Conservation (phyloP, 2,113 vertebrate genomes). For the Brachyhypopomus gauderio region DNA sequence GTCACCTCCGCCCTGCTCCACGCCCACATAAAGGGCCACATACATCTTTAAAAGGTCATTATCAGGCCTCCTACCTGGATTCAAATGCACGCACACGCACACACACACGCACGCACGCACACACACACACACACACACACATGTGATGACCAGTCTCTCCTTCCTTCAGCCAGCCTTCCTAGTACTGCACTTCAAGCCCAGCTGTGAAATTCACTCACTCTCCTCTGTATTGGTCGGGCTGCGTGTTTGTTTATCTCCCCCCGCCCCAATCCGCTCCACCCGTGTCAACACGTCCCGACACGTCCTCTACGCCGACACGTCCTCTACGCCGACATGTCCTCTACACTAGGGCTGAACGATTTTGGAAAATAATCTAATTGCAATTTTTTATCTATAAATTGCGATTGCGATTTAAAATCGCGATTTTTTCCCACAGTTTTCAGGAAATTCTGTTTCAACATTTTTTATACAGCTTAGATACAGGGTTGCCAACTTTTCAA, state of each 20-base stretch:
- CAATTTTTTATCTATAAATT: no score
- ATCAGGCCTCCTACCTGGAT: slow-evolving; percentile 32
- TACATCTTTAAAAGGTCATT: slow-evolving; percentile 34
- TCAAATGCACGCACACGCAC: slow-evolving; percentile 12
- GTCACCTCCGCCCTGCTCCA: neutral
- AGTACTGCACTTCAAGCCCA: no score
- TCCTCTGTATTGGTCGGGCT: neutral
- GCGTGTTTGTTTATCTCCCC: neutral
- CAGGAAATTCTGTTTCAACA: no score
- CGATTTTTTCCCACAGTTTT: no score
- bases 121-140: slow-evolving; percentile 8
- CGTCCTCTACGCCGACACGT: neutral
- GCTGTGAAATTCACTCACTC: slow-evolving; percentile 6
- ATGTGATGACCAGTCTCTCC: neutral
- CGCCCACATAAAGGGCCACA: slow-evolving; percentile 26
- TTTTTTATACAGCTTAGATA: no score
- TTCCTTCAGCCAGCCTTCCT: neutral
- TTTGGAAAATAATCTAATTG: no score
- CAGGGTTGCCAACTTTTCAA: no score
- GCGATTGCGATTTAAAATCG: no score
- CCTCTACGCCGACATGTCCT: neutral
- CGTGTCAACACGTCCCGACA: no score
- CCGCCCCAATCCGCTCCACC: no score
- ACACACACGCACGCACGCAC: slow-evolving; percentile 11
- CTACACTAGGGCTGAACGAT: no score